phyloP scores from a whole-genome alignment of 2,113 vertebrate species.

The Ameiurus melas region DNA sequence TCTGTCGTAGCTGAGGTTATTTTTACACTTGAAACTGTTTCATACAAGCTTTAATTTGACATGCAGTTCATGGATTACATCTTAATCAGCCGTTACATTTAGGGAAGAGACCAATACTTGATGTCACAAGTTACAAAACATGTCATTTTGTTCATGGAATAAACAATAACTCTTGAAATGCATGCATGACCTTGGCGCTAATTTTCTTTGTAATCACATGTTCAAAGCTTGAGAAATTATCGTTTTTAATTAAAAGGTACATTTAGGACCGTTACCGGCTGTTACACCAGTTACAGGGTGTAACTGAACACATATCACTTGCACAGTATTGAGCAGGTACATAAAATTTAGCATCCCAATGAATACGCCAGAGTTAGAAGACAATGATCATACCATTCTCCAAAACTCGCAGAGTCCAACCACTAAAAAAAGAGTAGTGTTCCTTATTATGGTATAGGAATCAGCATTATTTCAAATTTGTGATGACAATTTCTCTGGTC shows the following conservation, averaged over 20 bases:
- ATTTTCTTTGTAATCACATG: constrained; percentile 1
- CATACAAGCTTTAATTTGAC: constrained; percentile 42
- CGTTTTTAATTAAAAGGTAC: constrained; percentile 33
- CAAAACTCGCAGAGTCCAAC: constrained; percentile 35
- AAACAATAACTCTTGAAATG: constrained; percentile 30
- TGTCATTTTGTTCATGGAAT: constrained; percentile 15
- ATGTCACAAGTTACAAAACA: constrained; percentile 26
- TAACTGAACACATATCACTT: constrained; percentile 21
- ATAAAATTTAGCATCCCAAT: constrained; percentile 32
- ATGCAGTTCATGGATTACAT: constrained; percentile 42
- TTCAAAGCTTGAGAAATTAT: constrained; percentile 17
- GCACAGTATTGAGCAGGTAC: constrained; percentile 1
- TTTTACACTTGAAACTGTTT: constrained; percentile 2
- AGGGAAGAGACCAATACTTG: constrained; percentile 28
- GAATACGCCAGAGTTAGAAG: constrained; percentile 23
- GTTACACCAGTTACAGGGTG: neutral
- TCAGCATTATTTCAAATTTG: constrained; percentile 13
- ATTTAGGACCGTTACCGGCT: neutral
- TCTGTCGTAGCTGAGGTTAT: neutral
- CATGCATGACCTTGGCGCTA: constrained; percentile 39
- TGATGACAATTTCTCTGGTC: constrained; percentile 14
- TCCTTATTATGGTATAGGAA: constrained; percentile 26
- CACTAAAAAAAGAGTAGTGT: constrained; percentile 36
- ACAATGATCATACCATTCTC: neutral
- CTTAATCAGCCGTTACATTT: constrained; percentile 17